Base-by-base conservation (phyloP, 1,140 invertebrate genomes). In the Drosophila micromelanica region DNA sequence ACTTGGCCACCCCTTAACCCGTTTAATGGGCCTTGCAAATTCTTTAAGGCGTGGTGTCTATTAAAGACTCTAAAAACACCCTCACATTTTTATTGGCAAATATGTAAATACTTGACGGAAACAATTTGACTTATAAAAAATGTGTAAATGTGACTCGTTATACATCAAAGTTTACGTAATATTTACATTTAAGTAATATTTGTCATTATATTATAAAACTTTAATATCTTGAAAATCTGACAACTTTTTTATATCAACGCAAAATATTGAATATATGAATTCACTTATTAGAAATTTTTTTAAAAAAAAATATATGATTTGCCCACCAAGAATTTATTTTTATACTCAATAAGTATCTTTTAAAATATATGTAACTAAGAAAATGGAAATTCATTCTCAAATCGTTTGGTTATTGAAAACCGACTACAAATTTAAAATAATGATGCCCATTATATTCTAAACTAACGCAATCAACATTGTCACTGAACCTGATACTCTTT, bases 1-100 rank as follows among this genome's bases (percentile, higher is more conserved):
- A 77, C 77, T 49, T 73, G 51, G 43, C 45, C 61, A 70, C 52
- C 49, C 42, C 70, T 74, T 69, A 85, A 85, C 73, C 80, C 63
- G 65, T 68, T 77, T 67, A 70, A 67, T 52, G 32, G 43, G 49
- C 49, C 67, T 48, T 30, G 43, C 62, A 72, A 72, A 67, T 63
- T 51, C 61, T 71, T 30, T 23, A 63, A 30, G 13, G 9, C 15
- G n/a, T 56, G 12, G 9, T 42, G 13, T 12, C 13, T 37, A 37
- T 17, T 12, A 54, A 37, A 54, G n/a, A 45, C 43, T 45, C 20
- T 12, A 17, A 45, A 45, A 45, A 45, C 20, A 20, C 30, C 2
- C 13, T 35, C 15, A 51, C 48, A 9, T 9, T 51, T 32, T 51
- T 7, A 9, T 51, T 32, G 5, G n/a, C 48, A 46, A 23, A 11